Conservation (phyloP, 30 jellyfish, hydroid and myxozoan genomes). For the Clytia hemisphaerica region DNA sequence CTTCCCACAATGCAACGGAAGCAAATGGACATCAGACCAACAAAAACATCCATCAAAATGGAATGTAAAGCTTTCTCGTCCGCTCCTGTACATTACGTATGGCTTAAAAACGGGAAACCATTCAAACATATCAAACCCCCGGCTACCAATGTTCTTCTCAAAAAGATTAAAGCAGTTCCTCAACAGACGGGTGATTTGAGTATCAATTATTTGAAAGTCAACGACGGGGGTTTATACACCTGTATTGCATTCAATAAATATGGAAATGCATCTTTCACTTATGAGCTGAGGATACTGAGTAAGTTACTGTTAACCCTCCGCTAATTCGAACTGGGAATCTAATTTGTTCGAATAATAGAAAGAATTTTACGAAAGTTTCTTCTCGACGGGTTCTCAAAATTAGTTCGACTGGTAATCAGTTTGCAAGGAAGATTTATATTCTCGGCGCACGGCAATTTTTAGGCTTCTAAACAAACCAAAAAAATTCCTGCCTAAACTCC, state of each 20-base stretch:
- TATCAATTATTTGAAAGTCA: conserved; percentile 11
- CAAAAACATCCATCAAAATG: conserved; percentile 39
- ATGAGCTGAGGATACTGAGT: conserved; percentile 39
- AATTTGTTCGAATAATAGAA: too few species aligned
- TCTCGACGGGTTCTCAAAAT: too few species aligned
- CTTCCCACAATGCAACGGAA: conserved; percentile 48
- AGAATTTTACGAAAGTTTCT: too few species aligned
- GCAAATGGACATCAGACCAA: conserved; percentile 43
- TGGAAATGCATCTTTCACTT: conserved; percentile 86
- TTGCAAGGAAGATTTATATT: too few species aligned
- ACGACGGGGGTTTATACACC: conserved; percentile 67
- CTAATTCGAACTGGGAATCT: too few species aligned
- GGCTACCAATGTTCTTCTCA: not conserved
- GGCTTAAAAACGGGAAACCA: conserved; percentile 72
- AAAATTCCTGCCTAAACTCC: too few species aligned
- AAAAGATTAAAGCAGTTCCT: not conserved
- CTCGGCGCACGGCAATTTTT: too few species aligned
- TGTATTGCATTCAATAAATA: conserved; percentile 79
- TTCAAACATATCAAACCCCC: conserved; percentile 21
- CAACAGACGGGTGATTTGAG: conserved; percentile 20
- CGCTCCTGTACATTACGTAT: conserved; percentile 42
- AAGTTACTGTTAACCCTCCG: conserved; percentile 5
- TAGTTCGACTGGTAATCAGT: too few species aligned
- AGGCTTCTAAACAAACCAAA: too few species aligned
- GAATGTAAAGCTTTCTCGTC: conserved; percentile 68